phyloP scores from a whole-genome alignment of 2,888 invertebrate genomes.

The Theodoxus fluviatilis region DNA sequence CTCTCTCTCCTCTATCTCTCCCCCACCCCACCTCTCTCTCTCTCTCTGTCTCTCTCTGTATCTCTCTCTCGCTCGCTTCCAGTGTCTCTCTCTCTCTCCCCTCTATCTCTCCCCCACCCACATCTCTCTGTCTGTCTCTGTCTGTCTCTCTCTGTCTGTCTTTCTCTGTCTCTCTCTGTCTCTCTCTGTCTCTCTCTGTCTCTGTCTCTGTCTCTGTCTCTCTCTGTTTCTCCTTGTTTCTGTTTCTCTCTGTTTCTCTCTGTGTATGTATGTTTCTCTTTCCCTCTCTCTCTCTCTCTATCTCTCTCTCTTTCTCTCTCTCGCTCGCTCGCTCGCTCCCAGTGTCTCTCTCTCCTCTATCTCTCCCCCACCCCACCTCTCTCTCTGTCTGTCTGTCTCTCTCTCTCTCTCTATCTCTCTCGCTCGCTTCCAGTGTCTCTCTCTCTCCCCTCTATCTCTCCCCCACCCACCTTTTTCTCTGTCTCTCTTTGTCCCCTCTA shows the following conservation, averaged over 20 bases:
- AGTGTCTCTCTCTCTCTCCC: background rate
- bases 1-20: no score
- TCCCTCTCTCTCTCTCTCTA: no score
- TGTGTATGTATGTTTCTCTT: background rate
- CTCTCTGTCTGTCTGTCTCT: slow-evolving; percentile 8
- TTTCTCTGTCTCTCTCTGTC: slow-evolving; percentile 9
- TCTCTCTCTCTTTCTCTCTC: slow-evolving; percentile 2
- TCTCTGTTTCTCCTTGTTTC: background rate
- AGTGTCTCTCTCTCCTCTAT: background rate
- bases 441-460: background rate
- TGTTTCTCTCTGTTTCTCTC: background rate
- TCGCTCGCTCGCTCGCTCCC: background rate
- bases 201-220: background rate
- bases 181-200: background rate
- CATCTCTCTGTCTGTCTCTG: background rate
- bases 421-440: background rate
- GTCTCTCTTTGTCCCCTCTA: slow-evolving; percentile 7
- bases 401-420: background rate
- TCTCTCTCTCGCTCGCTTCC: background rate
- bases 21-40: no score
- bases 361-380: background rate
- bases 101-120: background rate
- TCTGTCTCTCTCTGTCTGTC: background rate
- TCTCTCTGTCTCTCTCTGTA: background rate
- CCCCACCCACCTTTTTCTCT: background rate